Percentiles rank a stretch among this genome's conserved stretches.
phyloP scores from a whole-genome alignment of 2,113 vertebrate genomes.

The Protomyctophum bolini region DNA sequence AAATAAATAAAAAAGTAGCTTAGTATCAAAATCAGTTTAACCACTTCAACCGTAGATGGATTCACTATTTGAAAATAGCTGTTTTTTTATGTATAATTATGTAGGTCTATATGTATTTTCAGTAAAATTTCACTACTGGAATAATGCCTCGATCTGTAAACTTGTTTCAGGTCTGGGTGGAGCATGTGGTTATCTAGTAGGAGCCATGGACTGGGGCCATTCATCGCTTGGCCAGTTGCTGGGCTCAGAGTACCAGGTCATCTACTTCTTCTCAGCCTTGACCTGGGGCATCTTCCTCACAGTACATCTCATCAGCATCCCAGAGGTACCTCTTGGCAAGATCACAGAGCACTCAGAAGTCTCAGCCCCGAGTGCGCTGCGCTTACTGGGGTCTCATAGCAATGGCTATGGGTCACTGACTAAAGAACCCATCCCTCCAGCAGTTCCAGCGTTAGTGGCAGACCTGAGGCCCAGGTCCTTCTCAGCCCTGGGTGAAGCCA shows the following conservation, averaged over 20 bases:
- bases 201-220: conserved; percentile 92
- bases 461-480: conserved; percentile 68
- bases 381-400: conserved; percentile 63
- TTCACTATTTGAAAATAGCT: neutral
- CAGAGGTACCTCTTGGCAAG: conserved; percentile 83
- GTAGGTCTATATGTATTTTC: too few species aligned
- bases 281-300: conserved; percentile 85
- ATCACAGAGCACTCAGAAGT: neutral
- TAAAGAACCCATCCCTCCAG: conserved; percentile 59
- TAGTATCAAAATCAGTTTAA: too few species aligned
- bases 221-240: conserved; percentile 83
- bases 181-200: conserved; percentile 90
- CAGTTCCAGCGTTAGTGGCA: conserved; percentile 25
- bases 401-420: conserved; percentile 79
- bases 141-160: neutral
- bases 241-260: conserved; percentile 95
- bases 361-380: conserved; percentile 38
- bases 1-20: too few species aligned
- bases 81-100: neutral
- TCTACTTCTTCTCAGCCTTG: conserved; percentile 88
- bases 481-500: conserved; percentile 69
- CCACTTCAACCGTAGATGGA: too few species aligned
- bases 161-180: conserved; percentile 88
- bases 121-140: too few species aligned
- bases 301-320: conserved; percentile 91